Conservation (phyloP, 2,797 vertebrate species). For the Lycodopsis pacificus region DNA sequence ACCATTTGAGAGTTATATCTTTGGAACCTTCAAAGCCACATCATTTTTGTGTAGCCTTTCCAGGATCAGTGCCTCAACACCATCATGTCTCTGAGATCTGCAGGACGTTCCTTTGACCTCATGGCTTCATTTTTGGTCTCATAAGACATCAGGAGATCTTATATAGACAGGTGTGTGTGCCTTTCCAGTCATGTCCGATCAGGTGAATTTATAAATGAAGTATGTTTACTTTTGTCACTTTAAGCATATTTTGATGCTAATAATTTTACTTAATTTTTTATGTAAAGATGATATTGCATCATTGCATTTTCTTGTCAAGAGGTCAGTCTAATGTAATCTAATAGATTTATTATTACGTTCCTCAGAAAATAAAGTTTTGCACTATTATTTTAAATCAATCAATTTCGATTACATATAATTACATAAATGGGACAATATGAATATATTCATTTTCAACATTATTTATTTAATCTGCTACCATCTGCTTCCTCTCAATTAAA, state of each 20-base stretch:
- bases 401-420: no score
- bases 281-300: not conserved
- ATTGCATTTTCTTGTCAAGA: no score
- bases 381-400: not conserved
- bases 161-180: slow-evolving; percentile 70
- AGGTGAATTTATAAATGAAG: slow-evolving; percentile 43
- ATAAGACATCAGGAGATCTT: slow-evolving; percentile 77
- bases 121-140: not conserved
- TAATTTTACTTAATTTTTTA: no score
- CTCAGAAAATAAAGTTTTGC: not conserved
- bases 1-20: not conserved
- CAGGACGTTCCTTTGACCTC: no score
- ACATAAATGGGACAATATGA: no score
- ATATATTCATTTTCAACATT: not conserved
- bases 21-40: not conserved
- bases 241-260: no score
- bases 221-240: not conserved
- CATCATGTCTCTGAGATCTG: no score
- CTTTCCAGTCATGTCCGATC: not conserved
- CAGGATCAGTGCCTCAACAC: not conserved
- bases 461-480: not conserved
- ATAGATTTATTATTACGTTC: no score
- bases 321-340: not conserved
- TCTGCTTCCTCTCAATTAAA: no score
- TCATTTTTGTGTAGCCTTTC: not conserved